phyloP scores from a whole-genome alignment of 1,140 invertebrate species.

The Delia radicum region DNA sequence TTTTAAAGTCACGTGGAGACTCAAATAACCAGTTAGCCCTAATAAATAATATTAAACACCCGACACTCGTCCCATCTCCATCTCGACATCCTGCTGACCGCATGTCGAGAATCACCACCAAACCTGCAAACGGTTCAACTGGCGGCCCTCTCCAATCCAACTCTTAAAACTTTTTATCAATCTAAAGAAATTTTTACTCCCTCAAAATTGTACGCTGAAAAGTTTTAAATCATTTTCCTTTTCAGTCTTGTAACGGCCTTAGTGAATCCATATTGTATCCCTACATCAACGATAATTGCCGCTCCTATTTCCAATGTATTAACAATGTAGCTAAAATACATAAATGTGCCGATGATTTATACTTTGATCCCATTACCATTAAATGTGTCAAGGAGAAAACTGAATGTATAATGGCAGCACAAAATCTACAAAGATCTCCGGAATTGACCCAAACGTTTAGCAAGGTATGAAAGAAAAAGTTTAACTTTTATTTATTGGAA shows the following conservation, averaged over 20 bases:
- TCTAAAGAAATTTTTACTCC: no score
- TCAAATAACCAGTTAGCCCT: no score
- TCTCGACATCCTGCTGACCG: no score
- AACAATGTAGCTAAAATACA: slow-evolving; percentile 21
- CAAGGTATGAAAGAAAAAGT: not conserved
- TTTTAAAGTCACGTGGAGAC: no score
- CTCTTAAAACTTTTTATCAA: not conserved
- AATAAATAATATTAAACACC: no score
- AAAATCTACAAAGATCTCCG: not conserved
- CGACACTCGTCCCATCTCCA: no score
- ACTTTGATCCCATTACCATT: not conserved
- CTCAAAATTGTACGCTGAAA: no score
- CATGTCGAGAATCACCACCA: no score
- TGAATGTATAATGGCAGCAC: slow-evolving; percentile 10
- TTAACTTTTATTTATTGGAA: not conserved
- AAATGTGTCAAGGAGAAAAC: slow-evolving; percentile 23
- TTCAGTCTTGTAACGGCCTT: slow-evolving; percentile 13
- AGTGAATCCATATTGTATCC: slow-evolving; percentile 26
- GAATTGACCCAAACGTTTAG: not conserved
- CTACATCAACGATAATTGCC: slow-evolving; percentile 18
- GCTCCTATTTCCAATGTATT: slow-evolving; percentile 30
- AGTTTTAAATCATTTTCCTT: not conserved
- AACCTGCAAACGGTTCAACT: no score
- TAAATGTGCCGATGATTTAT: slow-evolving; percentile 26
- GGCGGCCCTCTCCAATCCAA: no score